Base-by-base conservation (phyloP, 1,140 invertebrate species). In the Cepaea nemoralis region DNA sequence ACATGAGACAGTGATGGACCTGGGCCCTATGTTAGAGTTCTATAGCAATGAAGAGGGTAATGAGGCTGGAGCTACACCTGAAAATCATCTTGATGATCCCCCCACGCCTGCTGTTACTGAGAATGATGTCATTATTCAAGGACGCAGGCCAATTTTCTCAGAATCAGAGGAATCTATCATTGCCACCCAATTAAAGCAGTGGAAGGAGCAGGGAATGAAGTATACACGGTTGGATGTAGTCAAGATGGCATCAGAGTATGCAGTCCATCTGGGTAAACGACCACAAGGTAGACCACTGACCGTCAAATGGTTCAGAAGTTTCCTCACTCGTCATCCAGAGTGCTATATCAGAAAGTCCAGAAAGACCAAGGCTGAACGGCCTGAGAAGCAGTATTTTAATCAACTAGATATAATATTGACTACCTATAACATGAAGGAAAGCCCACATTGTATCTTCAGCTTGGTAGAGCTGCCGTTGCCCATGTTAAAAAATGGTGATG, bases 191-290 rank as follows among this genome's bases (percentile, higher is more conserved):
- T 48, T 80, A 14, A 80, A 80, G 45, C 78, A 80, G 35, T 80
- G 78, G 78, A 80, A 80, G 33, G 78, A 80, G 22, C 67, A 80
- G 48, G 78, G 78, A 33, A 80, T 80, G 78, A 80, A 80, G 35
- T 80, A 80, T 69, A 80, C 78, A 35, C 39, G 78, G 19, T 42
- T 80, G 19, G 78, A 80, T 73, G 78, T 80, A 33, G 78, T 80
- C 40, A 80, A 80, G 55, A 80, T 80, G 78, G 78, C 78, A 33
- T 80, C 78, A 55, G 78, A 80, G 48, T 80, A 80, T 80, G 78
- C 78, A 24, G 69, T 80, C 0, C 78, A 80, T 19, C 69, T 80
- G 24, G 78, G 78, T n/a, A 80, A 80, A 45, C 66, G 78, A 37
- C 78, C 78, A n/a, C 78, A 80, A 35, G 78, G 78, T 24, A 70